These are phyloP conservation scores for Hephaestus fuliginosus DNA, from an alignment of 2,797 vertebrate genomes.

Conservation along the genomic window DNA sequence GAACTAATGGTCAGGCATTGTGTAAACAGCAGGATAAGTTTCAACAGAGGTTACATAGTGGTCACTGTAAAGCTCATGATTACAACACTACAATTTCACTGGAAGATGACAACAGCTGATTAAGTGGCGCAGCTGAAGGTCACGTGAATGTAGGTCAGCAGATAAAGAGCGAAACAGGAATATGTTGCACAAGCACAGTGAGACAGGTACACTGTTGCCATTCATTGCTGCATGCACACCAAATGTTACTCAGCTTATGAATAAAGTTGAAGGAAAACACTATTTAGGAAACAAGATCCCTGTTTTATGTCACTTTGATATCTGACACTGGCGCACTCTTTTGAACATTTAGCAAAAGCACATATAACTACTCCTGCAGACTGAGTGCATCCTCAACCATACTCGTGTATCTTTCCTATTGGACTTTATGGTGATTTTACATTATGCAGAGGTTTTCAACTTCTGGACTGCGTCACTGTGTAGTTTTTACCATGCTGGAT, in stretches of 20 bases:
- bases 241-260: background rate
- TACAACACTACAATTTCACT: conserved; percentile 16
- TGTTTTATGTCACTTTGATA: background rate
- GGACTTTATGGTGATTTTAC: background rate
- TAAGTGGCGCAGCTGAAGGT: conserved; percentile 36
- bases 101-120: conserved; percentile 45
- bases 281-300: background rate
- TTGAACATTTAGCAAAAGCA: background rate
- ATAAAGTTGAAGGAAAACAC: background rate
- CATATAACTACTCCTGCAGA: background rate
- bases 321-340: no score
- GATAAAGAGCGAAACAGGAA: conserved; percentile 29
- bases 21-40: conserved; percentile 42
- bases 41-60: conserved; percentile 53
- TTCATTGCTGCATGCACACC: background rate
- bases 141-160: conserved; percentile 50
- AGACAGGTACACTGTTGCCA: background rate
- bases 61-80: conserved; percentile 21
- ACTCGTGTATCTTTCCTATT: background rate
- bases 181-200: conserved; percentile 1
- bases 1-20: conserved; percentile 3
- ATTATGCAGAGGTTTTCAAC: background rate
- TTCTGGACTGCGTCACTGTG: background rate
- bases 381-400: background rate
- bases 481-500: background rate